These are phyloP conservation scores for Panthera uncia DNA, from an alignment of 2,113 vertebrate species.

Conservation along the genomic window DNA sequence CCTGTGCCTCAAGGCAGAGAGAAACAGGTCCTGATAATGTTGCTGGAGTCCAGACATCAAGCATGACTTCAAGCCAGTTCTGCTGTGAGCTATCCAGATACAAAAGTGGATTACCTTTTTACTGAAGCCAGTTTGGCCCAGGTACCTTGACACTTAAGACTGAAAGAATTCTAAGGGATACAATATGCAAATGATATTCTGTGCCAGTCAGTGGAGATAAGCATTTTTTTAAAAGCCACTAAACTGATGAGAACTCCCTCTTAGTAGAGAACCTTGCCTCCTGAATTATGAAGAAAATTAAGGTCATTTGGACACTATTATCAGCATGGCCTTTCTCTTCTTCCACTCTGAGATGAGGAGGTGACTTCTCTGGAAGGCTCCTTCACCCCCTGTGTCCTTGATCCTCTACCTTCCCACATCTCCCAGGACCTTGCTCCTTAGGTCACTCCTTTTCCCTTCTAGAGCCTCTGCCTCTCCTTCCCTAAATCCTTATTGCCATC, in stretches of 20 bases:
- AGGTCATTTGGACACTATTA: not conserved
- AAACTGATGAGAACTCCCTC: not conserved
- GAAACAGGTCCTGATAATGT: not conserved
- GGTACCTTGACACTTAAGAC: not conserved
- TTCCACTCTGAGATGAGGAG: not conserved
- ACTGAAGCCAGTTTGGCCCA: not conserved
- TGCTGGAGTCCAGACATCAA: not conserved
- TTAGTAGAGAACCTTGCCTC: not conserved
- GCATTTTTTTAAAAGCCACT: not conserved
- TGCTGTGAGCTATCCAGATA: not conserved
- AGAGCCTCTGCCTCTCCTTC: not conserved
- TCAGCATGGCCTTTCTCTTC: not conserved
- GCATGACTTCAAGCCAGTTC: not conserved
- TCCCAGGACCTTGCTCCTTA: not conserved
- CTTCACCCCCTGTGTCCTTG: not conserved
- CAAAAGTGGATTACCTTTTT: not conserved
- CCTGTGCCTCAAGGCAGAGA: not conserved
- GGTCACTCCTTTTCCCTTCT: not conserved
- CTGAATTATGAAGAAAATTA: not conserved
- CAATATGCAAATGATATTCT: not conserved
- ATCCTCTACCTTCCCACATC: not conserved
- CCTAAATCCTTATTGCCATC: not conserved
- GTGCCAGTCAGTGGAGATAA: not conserved
- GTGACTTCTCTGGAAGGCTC: not conserved
- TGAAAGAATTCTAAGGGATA: not conserved